Evolutionary conservation across 2,113 vertebrate species (phyloP).

Genomic region (Phrynocephalus versicolor): DNA sequence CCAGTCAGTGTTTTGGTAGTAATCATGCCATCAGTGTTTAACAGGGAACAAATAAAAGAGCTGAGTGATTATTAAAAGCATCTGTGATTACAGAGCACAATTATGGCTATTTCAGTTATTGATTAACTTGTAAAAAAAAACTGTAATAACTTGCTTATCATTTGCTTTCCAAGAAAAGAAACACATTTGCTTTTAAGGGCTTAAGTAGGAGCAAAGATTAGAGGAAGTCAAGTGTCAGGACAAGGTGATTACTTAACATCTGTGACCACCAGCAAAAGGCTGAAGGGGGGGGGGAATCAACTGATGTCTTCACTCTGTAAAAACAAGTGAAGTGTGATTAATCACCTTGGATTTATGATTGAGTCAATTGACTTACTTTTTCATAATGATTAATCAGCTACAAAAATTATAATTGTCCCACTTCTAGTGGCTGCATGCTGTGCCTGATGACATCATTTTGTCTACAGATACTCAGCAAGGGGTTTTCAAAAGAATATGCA

Average conservation of each 20-base stretch:
- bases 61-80: slow-evolving; percentile 60
- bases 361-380: slow-evolving; percentile 88
- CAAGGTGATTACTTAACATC: slow-evolving; percentile 85
- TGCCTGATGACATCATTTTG: slow-evolving; percentile 85
- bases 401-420: slow-evolving; percentile 88
- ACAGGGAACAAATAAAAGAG: slow-evolving; percentile 55
- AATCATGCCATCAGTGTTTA: slow-evolving; percentile 40
- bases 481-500: slow-evolving; percentile 84
- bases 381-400: slow-evolving; percentile 88
- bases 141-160: slow-evolving; percentile 66
- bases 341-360: slow-evolving; percentile 86
- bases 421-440: slow-evolving; percentile 84
- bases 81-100: slow-evolving; percentile 66
- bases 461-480: slow-evolving; percentile 79
- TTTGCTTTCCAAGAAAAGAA: slow-evolving; percentile 70
- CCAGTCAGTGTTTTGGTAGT: slow-evolving; percentile 57
- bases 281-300: slow-evolving; percentile 81
- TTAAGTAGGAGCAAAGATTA: slow-evolving; percentile 66
- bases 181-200: slow-evolving; percentile 70
- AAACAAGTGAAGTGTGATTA: slow-evolving; percentile 86
- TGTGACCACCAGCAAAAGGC: slow-evolving; percentile 82
- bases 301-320: slow-evolving; percentile 81
- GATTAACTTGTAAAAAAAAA: slow-evolving; percentile 66
- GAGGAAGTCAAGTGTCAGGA: slow-evolving; percentile 77
- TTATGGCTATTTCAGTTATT: slow-evolving; percentile 67